phyloP scores from a whole-genome alignment of 1,140 invertebrate species.

The Euschistus heros region DNA sequence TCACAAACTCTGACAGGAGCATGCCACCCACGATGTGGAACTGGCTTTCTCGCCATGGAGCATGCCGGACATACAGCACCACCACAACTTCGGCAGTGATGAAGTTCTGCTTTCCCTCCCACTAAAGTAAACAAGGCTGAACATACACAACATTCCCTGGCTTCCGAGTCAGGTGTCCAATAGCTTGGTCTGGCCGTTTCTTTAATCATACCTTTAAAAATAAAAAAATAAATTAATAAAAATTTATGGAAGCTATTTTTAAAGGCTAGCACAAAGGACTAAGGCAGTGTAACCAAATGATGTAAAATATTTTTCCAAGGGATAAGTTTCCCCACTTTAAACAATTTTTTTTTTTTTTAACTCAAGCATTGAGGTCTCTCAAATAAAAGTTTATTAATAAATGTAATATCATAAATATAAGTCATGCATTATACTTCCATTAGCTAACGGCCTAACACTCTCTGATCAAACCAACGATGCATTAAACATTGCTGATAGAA shows the following conservation, averaged over 20 bases:
- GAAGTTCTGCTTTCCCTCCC: slow-evolving; percentile 39
- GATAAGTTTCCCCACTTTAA: no score
- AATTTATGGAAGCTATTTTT: background rate
- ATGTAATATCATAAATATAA: no score
- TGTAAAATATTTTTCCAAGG: no score
- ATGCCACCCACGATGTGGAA: slow-evolving; percentile 56
- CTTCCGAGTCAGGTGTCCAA: slow-evolving; percentile 66
- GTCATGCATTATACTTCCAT: no score
- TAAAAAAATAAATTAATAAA: slow-evolving; percentile 21
- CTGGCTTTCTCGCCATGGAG: slow-evolving; percentile 47
- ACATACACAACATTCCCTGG: slow-evolving; percentile 55
- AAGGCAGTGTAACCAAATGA: no score
- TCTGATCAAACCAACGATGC: no score
- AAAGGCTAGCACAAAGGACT: no score
- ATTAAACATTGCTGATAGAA: no score
- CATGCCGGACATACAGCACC: slow-evolving; percentile 56
- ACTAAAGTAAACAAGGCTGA: slow-evolving; percentile 40
- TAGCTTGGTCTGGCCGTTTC: slow-evolving; percentile 66
- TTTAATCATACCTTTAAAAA: slow-evolving; percentile 54
- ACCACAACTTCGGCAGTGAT: slow-evolving; percentile 69
- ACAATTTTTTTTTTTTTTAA: no score
- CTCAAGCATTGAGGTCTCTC: no score
- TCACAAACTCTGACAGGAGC: slow-evolving; percentile 59
- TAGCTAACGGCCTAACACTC: no score
- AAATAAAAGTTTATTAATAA: no score